Evolutionary conservation across 2,797 vertebrate genomes (phyloP).

Genomic region (Coracias cyanogaster): DNA sequence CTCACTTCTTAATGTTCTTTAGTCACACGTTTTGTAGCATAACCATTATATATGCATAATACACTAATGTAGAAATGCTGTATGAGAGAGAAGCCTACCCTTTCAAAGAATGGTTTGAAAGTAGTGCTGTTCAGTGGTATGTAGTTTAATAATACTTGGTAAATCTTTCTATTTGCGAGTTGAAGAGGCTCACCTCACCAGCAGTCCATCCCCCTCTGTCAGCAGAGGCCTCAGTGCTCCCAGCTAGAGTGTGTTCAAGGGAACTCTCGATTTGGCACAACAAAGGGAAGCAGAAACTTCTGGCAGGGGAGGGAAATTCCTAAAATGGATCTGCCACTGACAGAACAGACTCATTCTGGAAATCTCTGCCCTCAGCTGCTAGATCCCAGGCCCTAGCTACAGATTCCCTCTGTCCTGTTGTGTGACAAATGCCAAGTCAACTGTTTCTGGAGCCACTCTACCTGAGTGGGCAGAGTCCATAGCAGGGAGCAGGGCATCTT

Average conservation of each 20-base stretch:
- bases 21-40: neutral
- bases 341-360: neutral
- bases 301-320: neutral
- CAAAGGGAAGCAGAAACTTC: neutral
- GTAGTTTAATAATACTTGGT: neutral
- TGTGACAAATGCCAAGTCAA: neutral
- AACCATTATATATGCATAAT: neutral
- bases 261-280: neutral
- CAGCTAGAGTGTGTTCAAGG: neutral
- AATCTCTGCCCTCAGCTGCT: neutral
- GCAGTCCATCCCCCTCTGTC: neutral
- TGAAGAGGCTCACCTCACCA: neutral
- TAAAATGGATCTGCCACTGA: neutral
- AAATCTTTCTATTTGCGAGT: neutral
- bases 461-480: neutral
- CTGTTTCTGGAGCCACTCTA: neutral
- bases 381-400: neutral
- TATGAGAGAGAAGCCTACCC: neutral
- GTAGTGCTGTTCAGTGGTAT: neutral
- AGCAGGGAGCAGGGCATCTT: neutral
- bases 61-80: neutral
- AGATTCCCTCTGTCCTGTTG: neutral
- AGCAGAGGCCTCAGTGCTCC: neutral
- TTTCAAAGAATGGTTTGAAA: neutral
- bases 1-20: neutral